A percentile compares a stretch with the other conserved stretches of the same genome.
Conservation (phyloP, 2,797 vertebrate species). For the Eulemur coronatus region DNA sequence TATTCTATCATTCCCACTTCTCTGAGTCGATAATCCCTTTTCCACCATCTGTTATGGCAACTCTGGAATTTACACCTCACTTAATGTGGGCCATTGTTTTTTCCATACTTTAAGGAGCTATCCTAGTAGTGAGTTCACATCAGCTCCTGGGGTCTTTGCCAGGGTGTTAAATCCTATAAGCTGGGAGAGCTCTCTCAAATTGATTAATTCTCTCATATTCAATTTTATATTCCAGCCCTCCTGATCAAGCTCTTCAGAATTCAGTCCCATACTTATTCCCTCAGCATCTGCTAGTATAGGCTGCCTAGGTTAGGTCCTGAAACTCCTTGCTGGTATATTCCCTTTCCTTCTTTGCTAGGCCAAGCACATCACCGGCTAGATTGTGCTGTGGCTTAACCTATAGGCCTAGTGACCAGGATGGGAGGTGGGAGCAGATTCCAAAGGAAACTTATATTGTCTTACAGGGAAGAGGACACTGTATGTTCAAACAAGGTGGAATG, state of each 20-base stretch:
- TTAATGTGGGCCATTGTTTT: not conserved
- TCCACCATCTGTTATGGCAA: not conserved
- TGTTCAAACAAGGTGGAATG: not conserved
- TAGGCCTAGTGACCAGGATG: not conserved
- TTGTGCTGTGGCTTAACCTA: not conserved
- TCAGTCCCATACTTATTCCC: not conserved
- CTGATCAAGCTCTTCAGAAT: conserved; percentile 4
- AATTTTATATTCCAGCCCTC: conserved; percentile 1
- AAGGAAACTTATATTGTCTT: not conserved
- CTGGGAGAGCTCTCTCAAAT: not conserved
- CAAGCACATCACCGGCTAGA: not conserved
- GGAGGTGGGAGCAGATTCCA: not conserved
- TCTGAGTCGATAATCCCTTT: not conserved
- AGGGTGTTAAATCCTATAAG: conserved; percentile 22
- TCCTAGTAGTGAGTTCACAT: not conserved
- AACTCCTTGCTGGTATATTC: not conserved
- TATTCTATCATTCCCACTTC: conserved; percentile 21
- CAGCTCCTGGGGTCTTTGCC: not conserved
- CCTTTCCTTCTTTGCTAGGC: conserved; percentile 5
- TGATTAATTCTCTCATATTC: not conserved
- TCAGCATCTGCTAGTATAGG: not conserved
- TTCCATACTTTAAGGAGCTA: not conserved
- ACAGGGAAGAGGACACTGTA: not conserved
- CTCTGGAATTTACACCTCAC: not conserved
- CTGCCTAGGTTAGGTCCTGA: not conserved